phyloP scores from a whole-genome alignment of 2,888 invertebrate genomes.

The Himalopsyche kuldschensis region DNA sequence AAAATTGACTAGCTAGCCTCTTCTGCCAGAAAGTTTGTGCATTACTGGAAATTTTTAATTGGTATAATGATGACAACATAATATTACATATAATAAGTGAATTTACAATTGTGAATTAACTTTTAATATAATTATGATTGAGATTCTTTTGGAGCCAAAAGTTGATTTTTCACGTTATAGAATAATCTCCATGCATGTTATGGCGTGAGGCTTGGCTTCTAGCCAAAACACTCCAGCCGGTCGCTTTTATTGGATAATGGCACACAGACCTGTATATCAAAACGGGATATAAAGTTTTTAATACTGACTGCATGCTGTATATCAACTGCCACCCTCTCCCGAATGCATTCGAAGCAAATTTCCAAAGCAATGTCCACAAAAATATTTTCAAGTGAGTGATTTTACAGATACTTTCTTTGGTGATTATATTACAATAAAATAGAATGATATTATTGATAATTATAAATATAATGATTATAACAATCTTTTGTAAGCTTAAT shows the following conservation, averaged over 20 bases:
- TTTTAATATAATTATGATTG: too few species aligned
- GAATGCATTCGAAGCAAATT: background rate
- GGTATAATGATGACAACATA: too few species aligned
- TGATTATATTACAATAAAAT: too few species aligned
- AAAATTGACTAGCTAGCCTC: too few species aligned
- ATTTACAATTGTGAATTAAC: too few species aligned
- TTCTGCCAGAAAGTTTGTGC: too few species aligned
- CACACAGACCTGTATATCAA: slow-evolving; percentile 28
- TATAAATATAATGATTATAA: too few species aligned
- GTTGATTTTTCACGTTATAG: background rate
- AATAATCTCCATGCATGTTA: background rate
- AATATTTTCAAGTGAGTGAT: background rate
- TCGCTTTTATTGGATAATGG: slow-evolving; percentile 23
- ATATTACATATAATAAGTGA: too few species aligned
- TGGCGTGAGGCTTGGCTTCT: slow-evolving; percentile 16
- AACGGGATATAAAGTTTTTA: slow-evolving; percentile 27
- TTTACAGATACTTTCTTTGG: too few species aligned
- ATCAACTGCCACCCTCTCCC: background rate
- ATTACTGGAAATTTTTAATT: too few species aligned
- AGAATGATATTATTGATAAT: too few species aligned
- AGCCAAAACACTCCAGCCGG: slow-evolving; percentile 26
- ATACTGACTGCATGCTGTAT: slow-evolving; percentile 22
- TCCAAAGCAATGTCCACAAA: background rate
- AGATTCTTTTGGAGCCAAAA: background rate
- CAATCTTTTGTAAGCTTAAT: too few species aligned